These are phyloP conservation scores for Kryptolebias ocellatus DNA, from an alignment of 2,797 vertebrate genomes.

Conservation along the genomic window DNA sequence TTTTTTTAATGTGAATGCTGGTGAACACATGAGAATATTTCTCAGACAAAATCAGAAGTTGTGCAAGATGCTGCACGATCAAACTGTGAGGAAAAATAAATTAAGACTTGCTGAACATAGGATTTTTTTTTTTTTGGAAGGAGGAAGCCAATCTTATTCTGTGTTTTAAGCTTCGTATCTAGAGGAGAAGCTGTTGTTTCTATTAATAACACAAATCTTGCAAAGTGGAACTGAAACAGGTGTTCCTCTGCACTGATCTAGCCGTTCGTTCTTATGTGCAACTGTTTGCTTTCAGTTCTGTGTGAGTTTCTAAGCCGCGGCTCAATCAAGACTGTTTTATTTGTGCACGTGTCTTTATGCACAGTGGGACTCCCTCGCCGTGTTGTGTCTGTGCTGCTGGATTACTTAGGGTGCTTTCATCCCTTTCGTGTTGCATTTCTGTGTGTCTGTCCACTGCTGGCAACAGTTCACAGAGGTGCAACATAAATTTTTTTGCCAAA, in stretches of 20 bases:
- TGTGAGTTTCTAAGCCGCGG: not conserved
- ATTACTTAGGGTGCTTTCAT: slow-evolving; percentile 1
- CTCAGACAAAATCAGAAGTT: not conserved
- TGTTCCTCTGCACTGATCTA: not conserved
- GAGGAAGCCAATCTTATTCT: too few relatives aligned
- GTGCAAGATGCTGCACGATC: not conserved
- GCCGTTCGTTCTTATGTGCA: not conserved
- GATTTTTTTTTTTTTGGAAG: slow-evolving; percentile 12
- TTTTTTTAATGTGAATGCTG: not conserved
- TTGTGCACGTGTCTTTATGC: not conserved
- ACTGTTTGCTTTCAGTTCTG: not conserved
- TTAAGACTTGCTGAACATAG: slow-evolving; percentile 4
- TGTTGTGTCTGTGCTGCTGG: not conserved
- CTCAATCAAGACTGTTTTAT: not conserved
- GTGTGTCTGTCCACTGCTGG: not conserved
- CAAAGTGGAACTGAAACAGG: not conserved
- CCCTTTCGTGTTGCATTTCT: not conserved
- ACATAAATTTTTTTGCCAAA: not conserved
- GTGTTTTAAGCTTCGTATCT: too few relatives aligned
- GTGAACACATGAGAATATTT: not conserved
- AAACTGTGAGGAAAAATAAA: slow-evolving; percentile 6
- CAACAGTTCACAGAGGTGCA: not conserved
- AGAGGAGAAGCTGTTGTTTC: too few relatives aligned
- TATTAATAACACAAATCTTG: too few relatives aligned
- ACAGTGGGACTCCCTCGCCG: not conserved